Evolutionary conservation across 2,888 invertebrate genomes (phyloP), one percentile per base, ranked within the genome.

Genomic region (Drosophila lutescens): DNA sequence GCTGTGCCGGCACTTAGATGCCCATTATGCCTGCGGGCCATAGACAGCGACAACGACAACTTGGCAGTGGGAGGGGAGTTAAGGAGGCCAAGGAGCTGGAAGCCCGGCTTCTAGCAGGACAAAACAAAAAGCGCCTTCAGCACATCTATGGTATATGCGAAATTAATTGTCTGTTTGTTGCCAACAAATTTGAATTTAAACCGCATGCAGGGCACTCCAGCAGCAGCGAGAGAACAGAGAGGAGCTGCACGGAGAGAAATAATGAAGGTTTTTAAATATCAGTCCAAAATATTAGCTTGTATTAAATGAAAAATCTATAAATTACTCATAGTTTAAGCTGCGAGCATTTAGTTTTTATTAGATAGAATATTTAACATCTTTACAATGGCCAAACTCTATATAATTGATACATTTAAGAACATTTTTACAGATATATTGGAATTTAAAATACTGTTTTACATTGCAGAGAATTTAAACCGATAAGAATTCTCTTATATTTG

Each of bases 141-240:
- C 82, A 76, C 82, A 74, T 85, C 82, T 74, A 74, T 72, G 58
- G 74, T 79, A 88, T 86, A 83, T 89, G 88, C 81, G 79, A 89
- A 85, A 89, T 89, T 85, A 85, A 89, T 85, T 85, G 85, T 89
- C 86, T 79, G 89, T 89, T 87, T 85, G 89, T 88, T 89, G 85
- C 79, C 74, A 87, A 85, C 86, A 89, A 89, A 89, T 85, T 85
- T 87, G 86, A 87, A 89, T 85, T 81, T 85, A 88, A 84, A 86
- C 83, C 88, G 88, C 83, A 83, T 76, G 71, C 69, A 79, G 51
- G 58, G 54, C 80, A 53, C 50, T 44, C 34, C 12, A 40, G 36
- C 41, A 20, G 49, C 34, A 30, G 15, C 26, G 36, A 30, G 47
- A 53, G 15, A n/a, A n/a, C 20, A 41, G 36, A 30, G 47, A 53